phyloP scores from a whole-genome alignment of 2,888 invertebrate species.

The Tipula unca region DNA sequence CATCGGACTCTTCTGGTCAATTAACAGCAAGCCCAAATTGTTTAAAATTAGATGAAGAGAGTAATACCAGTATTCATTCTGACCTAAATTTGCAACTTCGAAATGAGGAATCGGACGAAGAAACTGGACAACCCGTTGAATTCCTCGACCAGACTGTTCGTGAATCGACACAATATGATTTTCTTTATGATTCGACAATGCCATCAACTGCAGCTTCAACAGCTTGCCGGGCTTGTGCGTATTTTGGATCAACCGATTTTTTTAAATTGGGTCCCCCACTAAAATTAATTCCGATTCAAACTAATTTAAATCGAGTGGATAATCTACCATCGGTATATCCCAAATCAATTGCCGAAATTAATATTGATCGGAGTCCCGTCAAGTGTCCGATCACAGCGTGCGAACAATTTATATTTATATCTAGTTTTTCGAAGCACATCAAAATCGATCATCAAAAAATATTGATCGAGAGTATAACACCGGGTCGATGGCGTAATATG shows the following conservation, averaged over 20 bases:
- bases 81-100: background rate
- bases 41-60: background rate
- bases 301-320: background rate
- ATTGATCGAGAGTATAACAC: constrained; percentile 32
- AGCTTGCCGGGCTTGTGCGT: background rate
- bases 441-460: constrained; percentile 32
- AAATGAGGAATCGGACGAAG: background rate
- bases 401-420: constrained; percentile 30
- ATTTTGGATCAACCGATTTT: background rate
- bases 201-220: background rate
- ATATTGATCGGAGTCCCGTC: constrained; percentile 31
- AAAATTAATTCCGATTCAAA: constrained; percentile 10
- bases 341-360: constrained; percentile 24
- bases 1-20: background rate
- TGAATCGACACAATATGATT: background rate
- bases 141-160: background rate
- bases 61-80: background rate
- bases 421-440: constrained; percentile 35
- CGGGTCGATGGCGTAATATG: constrained; percentile 32
- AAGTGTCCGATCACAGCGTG: constrained; percentile 33
- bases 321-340: background rate
- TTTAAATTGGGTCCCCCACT: background rate
- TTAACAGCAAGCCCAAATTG: background rate
- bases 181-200: background rate
- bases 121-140: background rate